Conservation (phyloP, 2,888 invertebrate species). For the Tenthredo livida region DNA sequence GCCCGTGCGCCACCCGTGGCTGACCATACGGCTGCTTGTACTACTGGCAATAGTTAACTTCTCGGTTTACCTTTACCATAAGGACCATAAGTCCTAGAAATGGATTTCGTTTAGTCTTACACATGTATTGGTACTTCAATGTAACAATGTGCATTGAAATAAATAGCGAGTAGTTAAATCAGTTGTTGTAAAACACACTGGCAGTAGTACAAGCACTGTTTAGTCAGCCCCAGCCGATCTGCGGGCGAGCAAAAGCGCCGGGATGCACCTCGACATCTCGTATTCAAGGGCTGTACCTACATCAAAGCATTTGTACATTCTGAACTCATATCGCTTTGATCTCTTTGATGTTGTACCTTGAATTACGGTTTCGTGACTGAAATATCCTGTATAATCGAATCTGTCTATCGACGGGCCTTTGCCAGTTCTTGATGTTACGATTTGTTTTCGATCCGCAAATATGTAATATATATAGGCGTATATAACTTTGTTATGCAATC, state of each 20-base stretch:
- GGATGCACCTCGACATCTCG: neutral
- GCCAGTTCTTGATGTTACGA: neutral
- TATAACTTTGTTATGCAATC: neutral
- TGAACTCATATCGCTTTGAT: neutral
- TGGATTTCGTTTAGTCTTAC: neutral
- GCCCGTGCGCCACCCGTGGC: neutral
- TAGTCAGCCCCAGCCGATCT: constrained; percentile 1
- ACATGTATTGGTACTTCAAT: neutral
- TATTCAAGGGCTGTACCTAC: neutral
- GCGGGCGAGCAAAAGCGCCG: neutral
- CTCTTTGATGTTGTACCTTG: neutral
- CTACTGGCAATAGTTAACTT: neutral
- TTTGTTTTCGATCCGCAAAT: neutral
- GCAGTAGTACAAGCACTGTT: constrained; percentile 26
- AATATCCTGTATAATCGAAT: neutral
- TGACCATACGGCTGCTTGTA: neutral
- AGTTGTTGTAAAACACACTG: neutral
- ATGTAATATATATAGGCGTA: neutral
- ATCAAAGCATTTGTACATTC: neutral
- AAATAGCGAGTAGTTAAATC: neutral
- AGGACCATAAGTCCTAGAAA: neutral
- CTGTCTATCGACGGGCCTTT: neutral
- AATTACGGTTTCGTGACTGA: neutral
- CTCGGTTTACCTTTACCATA: neutral
- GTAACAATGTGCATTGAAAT: neutral